Percentiles rank a stretch among this genome's conserved stretches.
Conservation (phyloP, 1,140 invertebrate species). For the Formica selysi region DNA sequence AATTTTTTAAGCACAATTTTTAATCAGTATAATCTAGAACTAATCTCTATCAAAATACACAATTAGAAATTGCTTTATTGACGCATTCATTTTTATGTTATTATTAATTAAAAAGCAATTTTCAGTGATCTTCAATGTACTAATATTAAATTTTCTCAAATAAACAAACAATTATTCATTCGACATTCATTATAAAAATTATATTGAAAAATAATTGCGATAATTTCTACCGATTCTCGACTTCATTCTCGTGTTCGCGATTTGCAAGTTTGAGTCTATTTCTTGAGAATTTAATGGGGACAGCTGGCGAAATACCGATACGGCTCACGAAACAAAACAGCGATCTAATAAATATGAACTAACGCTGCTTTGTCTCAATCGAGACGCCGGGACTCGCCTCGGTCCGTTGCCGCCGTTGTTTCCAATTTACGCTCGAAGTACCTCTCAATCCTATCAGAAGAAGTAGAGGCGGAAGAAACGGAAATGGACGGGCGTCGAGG, state of each 20-base stretch:
- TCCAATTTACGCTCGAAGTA: conserved; percentile 84
- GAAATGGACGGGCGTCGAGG: conserved; percentile 34
- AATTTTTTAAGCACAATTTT: neutral
- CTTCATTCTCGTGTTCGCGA: neutral
- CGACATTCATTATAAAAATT: conserved; percentile 5
- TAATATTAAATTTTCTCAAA: neutral
- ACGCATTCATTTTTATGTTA: neutral
- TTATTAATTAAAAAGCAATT: neutral
- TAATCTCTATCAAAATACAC: conserved; percentile 6
- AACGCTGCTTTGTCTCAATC: conserved; percentile 83
- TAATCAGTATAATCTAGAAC: neutral
- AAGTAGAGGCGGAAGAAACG: conserved; percentile 54
- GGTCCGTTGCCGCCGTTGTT: conserved; percentile 84
- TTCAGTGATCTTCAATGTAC: neutral
- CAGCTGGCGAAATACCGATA: conserved; percentile 6
- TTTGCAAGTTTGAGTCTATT: conserved; percentile 3
- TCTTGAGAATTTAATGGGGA: conserved; percentile 34
- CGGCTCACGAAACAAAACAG: conserved; percentile 69
- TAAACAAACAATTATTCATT: neutral
- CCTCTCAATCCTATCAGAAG: conserved; percentile 84
- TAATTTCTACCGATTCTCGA: neutral
- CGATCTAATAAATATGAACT: conserved; percentile 83
- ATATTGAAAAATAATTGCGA: neutral
- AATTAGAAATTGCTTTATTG: neutral
- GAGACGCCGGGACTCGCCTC: conserved; percentile 80